These are phyloP conservation scores for Gastrophysa polygoni DNA, from an alignment of 2,888 invertebrate species.

Conservation along the genomic window DNA sequence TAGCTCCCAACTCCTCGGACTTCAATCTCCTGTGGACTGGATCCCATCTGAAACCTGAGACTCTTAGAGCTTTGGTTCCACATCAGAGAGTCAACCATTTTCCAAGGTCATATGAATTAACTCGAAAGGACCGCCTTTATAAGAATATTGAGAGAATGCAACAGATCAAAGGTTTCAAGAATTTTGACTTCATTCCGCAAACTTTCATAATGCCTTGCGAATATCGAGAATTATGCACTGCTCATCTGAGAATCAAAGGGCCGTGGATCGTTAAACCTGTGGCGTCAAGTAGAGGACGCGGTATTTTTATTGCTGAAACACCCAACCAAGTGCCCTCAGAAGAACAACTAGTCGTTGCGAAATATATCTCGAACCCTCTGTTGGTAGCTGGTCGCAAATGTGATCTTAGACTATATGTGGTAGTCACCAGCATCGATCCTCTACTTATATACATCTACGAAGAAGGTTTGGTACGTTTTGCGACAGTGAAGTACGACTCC, in stretches of 20 bases:
- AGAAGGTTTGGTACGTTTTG: slow-evolving; percentile 93
- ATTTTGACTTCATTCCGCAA: slow-evolving; percentile 94
- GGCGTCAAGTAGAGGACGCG: slow-evolving; percentile 89
- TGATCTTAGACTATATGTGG: slow-evolving; percentile 93
- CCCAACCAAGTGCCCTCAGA: slow-evolving; percentile 82
- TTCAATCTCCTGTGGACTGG: slow-evolving; percentile 94
- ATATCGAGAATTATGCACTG: slow-evolving; percentile 73
- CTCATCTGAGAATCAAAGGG: slow-evolving; percentile 81
- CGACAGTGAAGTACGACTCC: slow-evolving; percentile 92
- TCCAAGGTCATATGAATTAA: slow-evolving; percentile 93
- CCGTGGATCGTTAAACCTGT: slow-evolving; percentile 98
- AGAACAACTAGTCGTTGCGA: slow-evolving; percentile 89
- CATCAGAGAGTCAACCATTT: slow-evolving; percentile 97
- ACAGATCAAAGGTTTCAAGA: slow-evolving; percentile 80
- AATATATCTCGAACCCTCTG: slow-evolving; percentile 85
- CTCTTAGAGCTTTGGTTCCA: slow-evolving; percentile 76
- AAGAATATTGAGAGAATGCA: slow-evolving; percentile 91
- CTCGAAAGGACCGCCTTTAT: slow-evolving; percentile 92
- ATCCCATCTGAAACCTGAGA: slow-evolving; percentile 83
- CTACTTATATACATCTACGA: slow-evolving; percentile 93
- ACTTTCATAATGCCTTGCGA: slow-evolving; percentile 95
- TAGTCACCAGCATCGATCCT: slow-evolving; percentile 94
- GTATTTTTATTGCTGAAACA: slow-evolving; percentile 61
- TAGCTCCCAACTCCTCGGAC: slow-evolving; percentile 71
- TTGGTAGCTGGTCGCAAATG: slow-evolving; percentile 95